Percentiles rank a stretch among this genome's conserved stretches.
These are phyloP conservation scores for Leptothorax acervorum DNA, from an alignment of 2,888 invertebrate genomes.

Conservation along the genomic window DNA sequence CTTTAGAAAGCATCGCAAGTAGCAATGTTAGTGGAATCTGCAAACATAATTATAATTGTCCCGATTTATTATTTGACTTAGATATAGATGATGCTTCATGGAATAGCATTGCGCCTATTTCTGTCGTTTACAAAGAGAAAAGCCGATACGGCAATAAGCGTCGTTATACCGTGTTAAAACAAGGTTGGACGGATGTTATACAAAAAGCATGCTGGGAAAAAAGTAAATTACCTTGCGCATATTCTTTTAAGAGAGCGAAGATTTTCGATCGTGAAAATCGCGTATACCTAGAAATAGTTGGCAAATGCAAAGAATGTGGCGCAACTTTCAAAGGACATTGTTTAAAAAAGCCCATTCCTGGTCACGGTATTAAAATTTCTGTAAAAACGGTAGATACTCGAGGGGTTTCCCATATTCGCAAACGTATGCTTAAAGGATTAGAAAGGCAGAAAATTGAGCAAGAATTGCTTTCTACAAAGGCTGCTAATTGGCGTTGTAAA, in stretches of 20 bases:
- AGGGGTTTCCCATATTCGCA: too few relatives aligned
- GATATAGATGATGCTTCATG: slow-evolving; percentile 13
- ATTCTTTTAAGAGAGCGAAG: slow-evolving; percentile 13
- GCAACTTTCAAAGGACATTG: slow-evolving; percentile 10
- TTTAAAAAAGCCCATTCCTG: background rate
- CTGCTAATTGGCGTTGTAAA: too few relatives aligned
- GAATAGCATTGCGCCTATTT: background rate
- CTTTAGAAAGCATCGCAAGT: slow-evolving; percentile 8
- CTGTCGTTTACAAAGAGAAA: background rate
- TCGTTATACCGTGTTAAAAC: background rate
- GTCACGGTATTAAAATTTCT: too few relatives aligned
- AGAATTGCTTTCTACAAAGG: too few relatives aligned
- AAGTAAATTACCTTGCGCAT: slow-evolving; percentile 11
- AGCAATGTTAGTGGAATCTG: background rate
- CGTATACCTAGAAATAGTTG: background rate
- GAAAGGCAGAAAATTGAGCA: too few relatives aligned
- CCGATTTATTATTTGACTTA: slow-evolving; percentile 8
- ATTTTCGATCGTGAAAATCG: background rate
- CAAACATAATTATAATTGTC: slow-evolving; percentile 14
- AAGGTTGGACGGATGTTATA: background rate
- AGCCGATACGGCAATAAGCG: background rate
- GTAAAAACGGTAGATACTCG: too few relatives aligned
- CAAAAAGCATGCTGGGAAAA: background rate
- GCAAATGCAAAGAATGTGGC: slow-evolving; percentile 1
- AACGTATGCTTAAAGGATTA: too few relatives aligned